A percentile compares a stretch with the other conserved stretches of the same genome.
Conservation (phyloP, 2,888 invertebrate species). For the Papilio demoleus region DNA sequence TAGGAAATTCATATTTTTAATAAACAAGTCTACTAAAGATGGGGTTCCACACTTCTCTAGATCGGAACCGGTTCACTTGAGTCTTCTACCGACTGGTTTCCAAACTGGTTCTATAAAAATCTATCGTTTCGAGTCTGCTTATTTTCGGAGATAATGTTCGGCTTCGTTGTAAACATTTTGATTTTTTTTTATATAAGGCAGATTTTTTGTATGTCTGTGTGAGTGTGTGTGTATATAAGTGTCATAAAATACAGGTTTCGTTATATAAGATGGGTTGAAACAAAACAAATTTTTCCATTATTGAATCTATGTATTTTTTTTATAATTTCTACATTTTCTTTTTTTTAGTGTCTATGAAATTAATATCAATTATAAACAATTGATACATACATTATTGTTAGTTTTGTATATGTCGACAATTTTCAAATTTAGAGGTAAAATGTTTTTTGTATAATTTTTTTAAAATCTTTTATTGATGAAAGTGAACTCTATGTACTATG, state of each 20-base stretch:
- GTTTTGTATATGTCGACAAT: constrained; percentile 78
- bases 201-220: constrained; percentile 8
- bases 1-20: not conserved
- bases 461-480: constrained; percentile 71
- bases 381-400: constrained; percentile 80
- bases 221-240: constrained; percentile 12
- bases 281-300: constrained; percentile 70
- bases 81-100: constrained; percentile 53
- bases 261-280: constrained; percentile 43
- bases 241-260: too few species aligned
- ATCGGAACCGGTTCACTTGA: constrained; percentile 50
- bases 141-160: constrained; percentile 8
- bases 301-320: constrained; percentile 82
- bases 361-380: constrained; percentile 82
- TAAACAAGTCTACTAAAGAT: constrained; percentile 29
- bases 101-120: constrained; percentile 51
- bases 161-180: constrained; percentile 4
- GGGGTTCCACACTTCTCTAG: constrained; percentile 63
- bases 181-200: not conserved
- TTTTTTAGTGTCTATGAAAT: constrained; percentile 80
- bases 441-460: constrained; percentile 70
- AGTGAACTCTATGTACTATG: constrained; percentile 80
- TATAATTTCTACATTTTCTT: constrained; percentile 80
- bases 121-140: constrained; percentile 51
- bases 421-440: constrained; percentile 76